Conservation (phyloP, 1,140 invertebrate genomes). For the Coenobita brevimanus region DNA sequence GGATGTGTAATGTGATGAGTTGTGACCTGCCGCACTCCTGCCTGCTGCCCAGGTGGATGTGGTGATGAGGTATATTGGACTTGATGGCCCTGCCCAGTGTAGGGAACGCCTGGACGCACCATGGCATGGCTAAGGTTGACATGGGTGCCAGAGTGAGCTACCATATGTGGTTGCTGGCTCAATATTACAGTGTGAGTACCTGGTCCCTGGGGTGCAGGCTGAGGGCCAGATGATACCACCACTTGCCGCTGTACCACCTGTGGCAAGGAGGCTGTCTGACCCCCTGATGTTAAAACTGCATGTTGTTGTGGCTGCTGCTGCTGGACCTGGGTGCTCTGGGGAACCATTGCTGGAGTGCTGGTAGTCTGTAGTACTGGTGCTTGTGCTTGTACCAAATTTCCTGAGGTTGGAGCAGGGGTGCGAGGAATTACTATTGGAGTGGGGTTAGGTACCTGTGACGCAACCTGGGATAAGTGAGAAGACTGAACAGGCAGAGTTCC, state of each 20-base stretch:
- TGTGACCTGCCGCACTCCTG: constrained; percentile 49
- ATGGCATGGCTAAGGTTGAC: constrained; percentile 42
- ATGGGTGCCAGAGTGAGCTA: constrained; percentile 39
- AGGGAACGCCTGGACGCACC: constrained; percentile 36
- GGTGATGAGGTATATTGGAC: constrained; percentile 14
- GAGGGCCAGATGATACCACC: constrained; percentile 43
- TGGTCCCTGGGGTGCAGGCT: constrained; percentile 13
- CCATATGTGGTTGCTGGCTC: constrained; percentile 40
- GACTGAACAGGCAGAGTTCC: constrained; percentile 43
- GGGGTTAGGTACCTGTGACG: constrained; percentile 56
- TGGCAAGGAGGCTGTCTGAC: constrained; percentile 17
- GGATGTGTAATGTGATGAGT: constrained; percentile 54
- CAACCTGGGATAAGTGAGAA: constrained; percentile 57
- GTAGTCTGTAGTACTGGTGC: constrained; percentile 34
- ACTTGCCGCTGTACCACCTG: constrained; percentile 47
- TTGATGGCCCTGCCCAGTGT: constrained; percentile 22
- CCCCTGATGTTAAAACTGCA: constrained; percentile 65
- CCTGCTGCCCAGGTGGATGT: constrained; percentile 56
- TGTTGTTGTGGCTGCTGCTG: constrained; percentile 68
- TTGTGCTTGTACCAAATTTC: constrained; percentile 35
- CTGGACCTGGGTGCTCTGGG: constrained; percentile 56
- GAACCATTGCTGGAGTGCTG: constrained; percentile 41
- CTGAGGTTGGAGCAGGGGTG: constrained; percentile 50
- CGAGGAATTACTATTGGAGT: constrained; percentile 64
- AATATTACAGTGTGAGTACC: constrained; percentile 50